Conservation (phyloP, 1,140 invertebrate genomes). For the Lucilia sericata region DNA sequence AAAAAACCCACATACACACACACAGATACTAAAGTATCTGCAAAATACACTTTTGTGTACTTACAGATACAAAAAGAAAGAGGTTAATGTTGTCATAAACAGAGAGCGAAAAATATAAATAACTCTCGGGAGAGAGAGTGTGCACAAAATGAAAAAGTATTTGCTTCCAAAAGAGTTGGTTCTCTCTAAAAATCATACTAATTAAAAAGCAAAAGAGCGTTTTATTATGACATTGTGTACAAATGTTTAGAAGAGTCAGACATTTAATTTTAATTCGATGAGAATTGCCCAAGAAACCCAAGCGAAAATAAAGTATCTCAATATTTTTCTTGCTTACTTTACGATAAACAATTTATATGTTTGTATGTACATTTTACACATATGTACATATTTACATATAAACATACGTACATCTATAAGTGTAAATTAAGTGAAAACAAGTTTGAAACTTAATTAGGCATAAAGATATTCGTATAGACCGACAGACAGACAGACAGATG, state of each 20-base stretch:
- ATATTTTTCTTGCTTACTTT: too few relatives aligned
- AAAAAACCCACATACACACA: not conserved
- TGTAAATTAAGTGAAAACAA: constrained; percentile 7
- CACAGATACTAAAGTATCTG: not conserved
- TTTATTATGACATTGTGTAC: not conserved
- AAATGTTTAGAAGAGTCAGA: not conserved
- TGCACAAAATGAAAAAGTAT: not conserved
- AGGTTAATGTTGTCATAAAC: not conserved
- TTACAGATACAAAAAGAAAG: not conserved
- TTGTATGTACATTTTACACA: not conserved
- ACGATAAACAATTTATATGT: too few relatives aligned
- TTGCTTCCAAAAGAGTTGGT: not conserved
- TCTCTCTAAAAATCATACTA: not conserved
- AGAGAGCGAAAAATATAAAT: not conserved
- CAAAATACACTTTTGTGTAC: too few relatives aligned
- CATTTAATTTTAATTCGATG: not conserved
- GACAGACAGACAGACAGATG: not conserved
- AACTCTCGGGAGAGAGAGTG: not conserved
- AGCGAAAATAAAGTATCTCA: too few relatives aligned
- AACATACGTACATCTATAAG: not conserved
- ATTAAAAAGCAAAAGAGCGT: not conserved
- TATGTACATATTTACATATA: not conserved
- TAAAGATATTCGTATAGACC: not conserved
- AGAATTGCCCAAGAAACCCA: not conserved
- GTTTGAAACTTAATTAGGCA: constrained; percentile 1